These are phyloP conservation scores for Hydrolagus colliei DNA, from an alignment of 2,797 vertebrate genomes.

Conservation along the genomic window DNA sequence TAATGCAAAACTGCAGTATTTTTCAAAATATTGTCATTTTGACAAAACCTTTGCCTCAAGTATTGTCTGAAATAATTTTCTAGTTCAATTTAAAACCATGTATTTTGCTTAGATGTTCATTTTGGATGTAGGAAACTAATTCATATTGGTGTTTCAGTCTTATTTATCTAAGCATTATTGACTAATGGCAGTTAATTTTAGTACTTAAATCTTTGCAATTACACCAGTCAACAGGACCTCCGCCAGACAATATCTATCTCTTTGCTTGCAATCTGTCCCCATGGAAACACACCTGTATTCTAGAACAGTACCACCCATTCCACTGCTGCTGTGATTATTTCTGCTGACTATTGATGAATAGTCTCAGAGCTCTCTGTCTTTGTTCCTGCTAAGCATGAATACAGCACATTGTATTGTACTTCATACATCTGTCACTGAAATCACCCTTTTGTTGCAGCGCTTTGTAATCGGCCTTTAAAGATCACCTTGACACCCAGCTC, in stretches of 20 bases:
- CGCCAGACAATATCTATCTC: neutral
- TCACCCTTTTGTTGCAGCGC: neutral
- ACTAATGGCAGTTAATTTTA: neutral
- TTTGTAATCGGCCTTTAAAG: neutral
- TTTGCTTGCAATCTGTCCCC: neutral
- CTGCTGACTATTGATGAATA: neutral
- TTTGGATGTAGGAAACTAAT: neutral
- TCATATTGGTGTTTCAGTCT: neutral
- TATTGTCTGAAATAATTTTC: neutral
- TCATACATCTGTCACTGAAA: neutral
- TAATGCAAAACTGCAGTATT: no score
- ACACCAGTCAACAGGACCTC: no score
- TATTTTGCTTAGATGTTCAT: neutral
- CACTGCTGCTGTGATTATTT: neutral
- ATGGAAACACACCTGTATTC: conserved; percentile 16
- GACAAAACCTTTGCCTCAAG: neutral
- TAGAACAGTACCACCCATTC: neutral
- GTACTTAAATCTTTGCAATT: neutral
- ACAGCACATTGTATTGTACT: neutral
- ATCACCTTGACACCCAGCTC: neutral
- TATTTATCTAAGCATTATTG: neutral
- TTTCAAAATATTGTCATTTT: no score
- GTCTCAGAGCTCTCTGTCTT: neutral
- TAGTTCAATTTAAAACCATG: neutral
- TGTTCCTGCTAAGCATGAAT: neutral